Percentiles rank a stretch among this genome's conserved stretches.
These are phyloP conservation scores for Pilophorus perplexus DNA, from an alignment of 2,888 invertebrate species.

Conservation along the genomic window DNA sequence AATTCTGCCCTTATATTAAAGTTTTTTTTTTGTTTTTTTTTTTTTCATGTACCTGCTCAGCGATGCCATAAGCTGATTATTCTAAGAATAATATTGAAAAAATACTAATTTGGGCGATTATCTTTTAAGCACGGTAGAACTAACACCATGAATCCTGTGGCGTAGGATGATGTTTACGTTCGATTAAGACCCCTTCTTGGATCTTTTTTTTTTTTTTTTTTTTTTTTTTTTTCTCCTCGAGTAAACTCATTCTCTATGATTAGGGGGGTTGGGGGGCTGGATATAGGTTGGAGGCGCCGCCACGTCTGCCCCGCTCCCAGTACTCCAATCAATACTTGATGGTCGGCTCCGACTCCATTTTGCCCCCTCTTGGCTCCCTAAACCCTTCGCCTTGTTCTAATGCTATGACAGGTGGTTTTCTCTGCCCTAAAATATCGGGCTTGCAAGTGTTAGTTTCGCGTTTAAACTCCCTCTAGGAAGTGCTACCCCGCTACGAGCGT, in stretches of 20 bases:
- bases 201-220: background rate
- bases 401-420: conserved; percentile 27
- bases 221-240: background rate
- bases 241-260: background rate
- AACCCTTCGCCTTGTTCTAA: background rate
- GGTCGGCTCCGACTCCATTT: conserved; percentile 9
- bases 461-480: background rate
- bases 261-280: background rate
- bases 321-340: conserved; percentile 31
- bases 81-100: too few species aligned
- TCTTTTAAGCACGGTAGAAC: too few species aligned
- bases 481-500: background rate
- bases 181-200: too few species aligned
- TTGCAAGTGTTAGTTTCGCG: conserved; percentile 1
- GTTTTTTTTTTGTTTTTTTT: too few species aligned
- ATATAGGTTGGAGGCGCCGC: conserved; percentile 23
- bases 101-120: too few species aligned
- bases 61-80: too few species aligned
- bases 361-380: background rate
- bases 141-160: too few species aligned
- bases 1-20: too few species aligned
- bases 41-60: too few species aligned
- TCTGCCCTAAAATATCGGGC: conserved; percentile 3
- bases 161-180: too few species aligned
- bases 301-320: conserved; percentile 23